Evolutionary conservation across 2,113 vertebrate genomes (phyloP).

Genomic region (Odontophorus gujanensis): DNA sequence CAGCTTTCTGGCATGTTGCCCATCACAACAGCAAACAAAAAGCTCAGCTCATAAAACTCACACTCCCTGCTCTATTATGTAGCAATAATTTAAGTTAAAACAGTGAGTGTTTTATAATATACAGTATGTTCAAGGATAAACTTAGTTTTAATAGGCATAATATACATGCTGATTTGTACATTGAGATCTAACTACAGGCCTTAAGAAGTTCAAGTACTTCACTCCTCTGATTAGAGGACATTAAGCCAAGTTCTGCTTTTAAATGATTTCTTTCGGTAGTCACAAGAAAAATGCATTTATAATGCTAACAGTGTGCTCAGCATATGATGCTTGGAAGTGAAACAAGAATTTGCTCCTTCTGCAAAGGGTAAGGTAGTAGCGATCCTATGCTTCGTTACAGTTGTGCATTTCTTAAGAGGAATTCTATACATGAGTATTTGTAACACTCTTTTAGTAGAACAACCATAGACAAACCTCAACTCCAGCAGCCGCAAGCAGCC

Average conservation of each 20-base stretch:
- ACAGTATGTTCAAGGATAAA: not conserved
- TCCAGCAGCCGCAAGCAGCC: slow-evolving; percentile 81
- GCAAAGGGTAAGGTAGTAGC: too few species aligned
- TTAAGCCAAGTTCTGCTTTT: not conserved
- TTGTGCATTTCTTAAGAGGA: not conserved
- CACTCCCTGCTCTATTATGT: not conserved
- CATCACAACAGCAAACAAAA: not conserved
- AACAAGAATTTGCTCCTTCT: not conserved
- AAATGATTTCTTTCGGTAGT: not conserved
- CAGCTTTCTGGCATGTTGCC: not conserved
- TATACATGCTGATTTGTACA: not conserved
- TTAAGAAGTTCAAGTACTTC: not conserved
- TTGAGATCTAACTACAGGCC: not conserved
- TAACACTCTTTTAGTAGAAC: not conserved
- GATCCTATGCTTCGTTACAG: not conserved
- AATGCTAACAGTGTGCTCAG: too few species aligned
- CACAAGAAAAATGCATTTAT: not conserved
- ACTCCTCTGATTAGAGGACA: not conserved
- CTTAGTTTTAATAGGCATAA: not conserved
- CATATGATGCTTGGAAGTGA: not conserved
- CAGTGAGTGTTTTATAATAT: not conserved
- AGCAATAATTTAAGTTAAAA: not conserved
- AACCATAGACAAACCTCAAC: slow-evolving; percentile 76
- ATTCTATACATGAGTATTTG: not conserved
- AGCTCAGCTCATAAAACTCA: too few species aligned